Conservation (phyloP, 2,888 invertebrate genomes). For the Caenorhabditis macrosperma region DNA sequence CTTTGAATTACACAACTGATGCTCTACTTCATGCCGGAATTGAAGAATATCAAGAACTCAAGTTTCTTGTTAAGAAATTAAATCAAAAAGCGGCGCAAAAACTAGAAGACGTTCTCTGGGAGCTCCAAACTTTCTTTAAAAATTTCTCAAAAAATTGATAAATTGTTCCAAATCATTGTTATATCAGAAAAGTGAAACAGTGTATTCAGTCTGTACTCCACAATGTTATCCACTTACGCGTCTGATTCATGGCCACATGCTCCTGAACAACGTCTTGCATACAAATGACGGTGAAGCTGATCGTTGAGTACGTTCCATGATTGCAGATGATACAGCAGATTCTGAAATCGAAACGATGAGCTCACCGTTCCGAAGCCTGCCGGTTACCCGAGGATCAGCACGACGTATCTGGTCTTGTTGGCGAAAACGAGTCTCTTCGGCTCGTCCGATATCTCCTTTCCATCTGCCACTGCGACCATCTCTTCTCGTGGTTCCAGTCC, state of each 20-base stretch:
- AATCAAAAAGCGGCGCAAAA: no score
- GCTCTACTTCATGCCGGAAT: no score
- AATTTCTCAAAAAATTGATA: no score
- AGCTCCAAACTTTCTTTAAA: no score
- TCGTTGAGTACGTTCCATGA: conserved; percentile 52
- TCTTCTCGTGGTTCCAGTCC: background rate
- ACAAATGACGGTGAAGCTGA: conserved; percentile 67
- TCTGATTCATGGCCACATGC: conserved; percentile 7
- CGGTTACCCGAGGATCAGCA: conserved; percentile 39
- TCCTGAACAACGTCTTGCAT: conserved; percentile 62
- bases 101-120: no score
- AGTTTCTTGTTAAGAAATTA: no score
- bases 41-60: no score
- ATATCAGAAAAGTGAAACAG: no score
- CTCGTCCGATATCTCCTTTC: background rate
- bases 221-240: conserved; percentile 34
- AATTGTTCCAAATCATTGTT: no score
- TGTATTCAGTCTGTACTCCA: background rate
- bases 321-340: conserved; percentile 51
- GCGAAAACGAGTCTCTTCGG: conserved; percentile 5
- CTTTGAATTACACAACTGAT: no score
- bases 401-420: conserved; percentile 41
- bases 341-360: conserved; percentile 19
- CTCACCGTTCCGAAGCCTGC: background rate
- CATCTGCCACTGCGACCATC: background rate